A percentile compares a stretch with the other conserved stretches of the same genome.
phyloP scores from a whole-genome alignment of 2,888 invertebrate genomes.

The Branchipolynoe longqiensis region DNA sequence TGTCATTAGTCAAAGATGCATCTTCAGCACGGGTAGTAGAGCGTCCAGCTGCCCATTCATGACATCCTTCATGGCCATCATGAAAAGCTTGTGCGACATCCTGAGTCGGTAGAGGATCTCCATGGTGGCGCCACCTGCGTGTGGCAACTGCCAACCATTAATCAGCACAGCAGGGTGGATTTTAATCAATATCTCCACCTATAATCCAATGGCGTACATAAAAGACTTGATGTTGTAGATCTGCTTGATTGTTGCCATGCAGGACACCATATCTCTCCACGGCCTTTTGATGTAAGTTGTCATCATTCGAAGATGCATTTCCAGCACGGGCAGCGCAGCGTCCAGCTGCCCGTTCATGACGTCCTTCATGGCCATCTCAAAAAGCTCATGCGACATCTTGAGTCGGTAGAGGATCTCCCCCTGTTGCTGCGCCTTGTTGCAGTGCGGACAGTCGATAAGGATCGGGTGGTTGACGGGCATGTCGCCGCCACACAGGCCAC shows the following conservation, averaged over 20 bases:
- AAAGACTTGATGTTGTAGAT: constrained; percentile 68
- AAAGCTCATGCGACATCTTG: constrained; percentile 72
- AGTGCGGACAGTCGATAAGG: constrained; percentile 59
- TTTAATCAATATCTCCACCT: no score
- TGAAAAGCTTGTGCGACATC: constrained; percentile 72
- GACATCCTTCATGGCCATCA: constrained; percentile 72
- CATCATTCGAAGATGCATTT: constrained; percentile 73
- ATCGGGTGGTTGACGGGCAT: constrained; percentile 43
- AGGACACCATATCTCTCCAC: constrained; percentile 79
- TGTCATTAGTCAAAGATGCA: constrained; percentile 74
- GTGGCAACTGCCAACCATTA: no score
- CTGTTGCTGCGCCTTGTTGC: constrained; percentile 41
- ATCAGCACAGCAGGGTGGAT: no score
- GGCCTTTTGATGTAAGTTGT: constrained; percentile 75
- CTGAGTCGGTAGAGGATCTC: constrained; percentile 67
- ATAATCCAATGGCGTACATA: constrained; percentile 3
- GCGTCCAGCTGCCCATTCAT: constrained; percentile 69
- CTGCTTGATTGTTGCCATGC: constrained; percentile 80
- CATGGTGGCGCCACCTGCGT: no score
- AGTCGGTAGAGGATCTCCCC: constrained; percentile 65
- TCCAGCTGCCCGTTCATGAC: constrained; percentile 70
- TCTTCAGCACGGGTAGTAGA: constrained; percentile 71
- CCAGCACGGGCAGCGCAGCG: constrained; percentile 70
- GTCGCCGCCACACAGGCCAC: constrained; percentile 59
- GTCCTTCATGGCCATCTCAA: constrained; percentile 72